A percentile compares a stretch with the other conserved stretches of the same genome.
phyloP scores from a whole-genome alignment of 2,797 vertebrate species.

The Melanitta fusca region DNA sequence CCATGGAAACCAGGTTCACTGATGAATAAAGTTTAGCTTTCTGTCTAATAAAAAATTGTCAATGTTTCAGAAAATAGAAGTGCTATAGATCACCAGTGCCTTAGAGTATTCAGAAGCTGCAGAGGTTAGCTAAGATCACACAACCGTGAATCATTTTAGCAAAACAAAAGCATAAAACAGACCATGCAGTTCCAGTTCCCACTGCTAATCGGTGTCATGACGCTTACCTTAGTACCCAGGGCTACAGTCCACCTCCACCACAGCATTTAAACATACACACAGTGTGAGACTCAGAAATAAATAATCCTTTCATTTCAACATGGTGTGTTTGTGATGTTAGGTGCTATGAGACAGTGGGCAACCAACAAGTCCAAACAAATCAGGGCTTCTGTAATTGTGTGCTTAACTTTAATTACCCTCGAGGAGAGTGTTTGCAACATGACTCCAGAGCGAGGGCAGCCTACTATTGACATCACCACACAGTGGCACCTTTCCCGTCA shows the following conservation, averaged over 20 bases:
- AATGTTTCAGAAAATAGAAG: neutral
- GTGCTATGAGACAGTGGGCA: constrained; percentile 66
- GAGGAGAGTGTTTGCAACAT: constrained; percentile 72
- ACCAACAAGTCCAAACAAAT: constrained; percentile 72
- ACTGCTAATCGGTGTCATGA: neutral
- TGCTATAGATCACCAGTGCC: neutral
- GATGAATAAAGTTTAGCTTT: neutral
- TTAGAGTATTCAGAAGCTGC: neutral
- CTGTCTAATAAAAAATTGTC: neutral
- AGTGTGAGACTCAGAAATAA: constrained; percentile 47
- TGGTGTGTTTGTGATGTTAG: constrained; percentile 47
- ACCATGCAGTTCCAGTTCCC: neutral
- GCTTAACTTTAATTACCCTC: constrained; percentile 76
- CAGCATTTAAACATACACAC: constrained; percentile 12
- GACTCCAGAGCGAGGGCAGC: constrained; percentile 66
- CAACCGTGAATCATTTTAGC: neutral
- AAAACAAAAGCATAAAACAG: neutral
- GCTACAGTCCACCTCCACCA: constrained; percentile 31
- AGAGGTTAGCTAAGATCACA: neutral
- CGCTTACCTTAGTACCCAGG: constrained; percentile 67
- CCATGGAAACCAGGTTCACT: neutral
- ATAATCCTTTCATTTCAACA: constrained; percentile 71
- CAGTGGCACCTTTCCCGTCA: neutral
- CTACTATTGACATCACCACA: constrained; percentile 65
- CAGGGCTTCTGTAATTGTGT: constrained; percentile 62